A percentile compares a stretch with the other conserved stretches of the same genome.
Evolutionary conservation across 2,797 vertebrate species (phyloP).

Genomic region (Echiichthys vipera): DNA sequence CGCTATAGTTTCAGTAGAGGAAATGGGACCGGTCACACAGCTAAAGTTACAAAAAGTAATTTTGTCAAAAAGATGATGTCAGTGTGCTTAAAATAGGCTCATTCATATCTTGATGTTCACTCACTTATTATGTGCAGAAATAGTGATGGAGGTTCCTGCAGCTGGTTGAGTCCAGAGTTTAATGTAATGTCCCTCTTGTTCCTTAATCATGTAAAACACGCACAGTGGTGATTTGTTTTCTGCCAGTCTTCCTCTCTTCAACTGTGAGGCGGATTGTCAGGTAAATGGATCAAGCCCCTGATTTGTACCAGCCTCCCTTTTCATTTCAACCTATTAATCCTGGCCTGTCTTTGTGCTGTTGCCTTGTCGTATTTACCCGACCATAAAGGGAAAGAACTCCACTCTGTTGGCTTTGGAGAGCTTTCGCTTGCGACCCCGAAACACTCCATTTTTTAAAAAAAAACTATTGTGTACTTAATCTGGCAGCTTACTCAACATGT

Average conservation of each 20-base stretch:
- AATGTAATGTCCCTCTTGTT: slow-evolving; percentile 41
- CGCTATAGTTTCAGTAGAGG: neutral
- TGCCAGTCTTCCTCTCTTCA: slow-evolving; percentile 56
- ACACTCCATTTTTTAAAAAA: slow-evolving; percentile 39
- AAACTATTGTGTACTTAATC: slow-evolving; percentile 58
- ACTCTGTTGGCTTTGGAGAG: slow-evolving; percentile 58
- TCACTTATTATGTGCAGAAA: neutral
- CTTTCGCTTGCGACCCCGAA: slow-evolving; percentile 37
- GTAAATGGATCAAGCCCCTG: slow-evolving; percentile 71
- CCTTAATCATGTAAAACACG: slow-evolving; percentile 70
- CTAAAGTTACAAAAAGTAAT: neutral
- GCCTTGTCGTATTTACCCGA: slow-evolving; percentile 63
- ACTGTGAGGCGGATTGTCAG: slow-evolving; percentile 61
- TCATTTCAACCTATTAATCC: slow-evolving; percentile 70
- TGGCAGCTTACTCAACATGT: slow-evolving; percentile 60
- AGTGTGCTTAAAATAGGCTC: neutral
- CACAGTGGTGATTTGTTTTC: slow-evolving; percentile 57
- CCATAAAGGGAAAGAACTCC: slow-evolving; percentile 61
- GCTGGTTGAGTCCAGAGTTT: slow-evolving; percentile 10
- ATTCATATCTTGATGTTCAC: neutral
- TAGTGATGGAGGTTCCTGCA: slow-evolving; percentile 5
- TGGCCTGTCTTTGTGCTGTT: slow-evolving; percentile 47
- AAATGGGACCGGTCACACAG: neutral
- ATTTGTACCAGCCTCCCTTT: slow-evolving; percentile 70
- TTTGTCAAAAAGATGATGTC: neutral